Conservation (phyloP, 1,140 invertebrate species). For the Pantala flavescens region DNA sequence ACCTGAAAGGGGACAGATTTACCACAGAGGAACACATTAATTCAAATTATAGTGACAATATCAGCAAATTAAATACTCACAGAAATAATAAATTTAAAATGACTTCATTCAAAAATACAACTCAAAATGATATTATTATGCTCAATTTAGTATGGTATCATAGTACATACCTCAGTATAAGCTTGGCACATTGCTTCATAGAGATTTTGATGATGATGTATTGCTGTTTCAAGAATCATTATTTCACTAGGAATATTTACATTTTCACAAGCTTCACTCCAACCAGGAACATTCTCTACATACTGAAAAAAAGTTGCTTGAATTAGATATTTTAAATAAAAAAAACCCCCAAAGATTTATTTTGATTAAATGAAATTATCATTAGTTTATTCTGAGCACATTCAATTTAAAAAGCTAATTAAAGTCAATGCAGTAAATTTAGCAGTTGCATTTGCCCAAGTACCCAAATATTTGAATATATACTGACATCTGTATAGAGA, state of each 20-base stretch:
- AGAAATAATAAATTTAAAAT: not conserved
- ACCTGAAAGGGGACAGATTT: conserved; percentile 38
- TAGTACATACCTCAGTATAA: conserved; percentile 74
- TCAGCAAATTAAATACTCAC: not conserved
- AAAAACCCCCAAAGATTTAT: too few species aligned
- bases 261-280: conserved; percentile 79
- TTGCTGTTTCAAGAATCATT: conserved; percentile 76
- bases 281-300: conserved; percentile 78
- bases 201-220: conserved; percentile 84
- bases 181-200: conserved; percentile 95
- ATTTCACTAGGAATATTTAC: conserved; percentile 74
- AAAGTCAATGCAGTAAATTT: too few species aligned
- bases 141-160: not conserved
- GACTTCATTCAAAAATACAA: not conserved
- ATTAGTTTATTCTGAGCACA: too few species aligned
- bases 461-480: too few species aligned
- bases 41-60: not conserved
- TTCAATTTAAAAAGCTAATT: too few species aligned
- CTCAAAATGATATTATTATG: not conserved
- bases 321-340: not conserved
- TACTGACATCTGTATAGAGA: too few species aligned
- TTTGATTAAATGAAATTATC: too few species aligned
- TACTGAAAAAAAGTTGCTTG: conserved; percentile 43
- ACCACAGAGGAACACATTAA: not conserved
- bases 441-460: too few species aligned